These are phyloP conservation scores for Lathamus discolor DNA, from an alignment of 2,113 vertebrate species.

Conservation along the genomic window DNA sequence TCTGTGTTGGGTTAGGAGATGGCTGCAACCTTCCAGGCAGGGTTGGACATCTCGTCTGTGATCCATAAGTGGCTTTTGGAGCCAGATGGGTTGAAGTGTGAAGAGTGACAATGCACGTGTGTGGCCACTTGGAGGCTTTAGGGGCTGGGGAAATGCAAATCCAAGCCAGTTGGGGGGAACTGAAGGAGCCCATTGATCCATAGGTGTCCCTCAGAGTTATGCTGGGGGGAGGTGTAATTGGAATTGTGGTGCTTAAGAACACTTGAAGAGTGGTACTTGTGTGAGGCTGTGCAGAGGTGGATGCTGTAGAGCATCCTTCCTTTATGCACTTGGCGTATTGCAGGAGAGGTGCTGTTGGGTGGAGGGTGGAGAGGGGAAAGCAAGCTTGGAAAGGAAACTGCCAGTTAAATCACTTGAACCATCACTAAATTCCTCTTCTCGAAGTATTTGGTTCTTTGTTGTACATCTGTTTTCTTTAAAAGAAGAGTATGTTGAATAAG, in stretches of 20 bases:
- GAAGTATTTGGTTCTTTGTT: not conserved
- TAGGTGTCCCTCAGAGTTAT: not conserved
- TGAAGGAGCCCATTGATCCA: not conserved
- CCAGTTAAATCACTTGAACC: not conserved
- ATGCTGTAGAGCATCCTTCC: not conserved
- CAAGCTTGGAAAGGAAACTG: not conserved
- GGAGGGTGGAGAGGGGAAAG: not conserved
- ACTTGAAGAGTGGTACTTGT: not conserved
- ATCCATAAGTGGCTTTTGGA: fast-evolving
- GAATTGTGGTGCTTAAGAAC: not conserved
- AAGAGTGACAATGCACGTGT: fast-evolving
- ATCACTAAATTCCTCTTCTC: not conserved
- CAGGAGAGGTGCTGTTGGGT: not conserved
- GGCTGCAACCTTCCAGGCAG: not conserved
- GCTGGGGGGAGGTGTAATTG: not conserved
- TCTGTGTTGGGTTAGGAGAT: not conserved
- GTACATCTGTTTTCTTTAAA: not conserved
- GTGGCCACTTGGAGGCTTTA: fast-evolving
- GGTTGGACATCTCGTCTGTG: not conserved
- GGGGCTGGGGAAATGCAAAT: not conserved
- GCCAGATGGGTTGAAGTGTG: not conserved
- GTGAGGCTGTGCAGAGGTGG: not conserved
- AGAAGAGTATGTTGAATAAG: not conserved
- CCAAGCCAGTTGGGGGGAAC: not conserved
- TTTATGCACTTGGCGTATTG: not conserved